A percentile compares a stretch with the other conserved stretches of the same genome.
Evolutionary conservation across 2,113 vertebrate species (phyloP).

Genomic region (Jacana jacana): DNA sequence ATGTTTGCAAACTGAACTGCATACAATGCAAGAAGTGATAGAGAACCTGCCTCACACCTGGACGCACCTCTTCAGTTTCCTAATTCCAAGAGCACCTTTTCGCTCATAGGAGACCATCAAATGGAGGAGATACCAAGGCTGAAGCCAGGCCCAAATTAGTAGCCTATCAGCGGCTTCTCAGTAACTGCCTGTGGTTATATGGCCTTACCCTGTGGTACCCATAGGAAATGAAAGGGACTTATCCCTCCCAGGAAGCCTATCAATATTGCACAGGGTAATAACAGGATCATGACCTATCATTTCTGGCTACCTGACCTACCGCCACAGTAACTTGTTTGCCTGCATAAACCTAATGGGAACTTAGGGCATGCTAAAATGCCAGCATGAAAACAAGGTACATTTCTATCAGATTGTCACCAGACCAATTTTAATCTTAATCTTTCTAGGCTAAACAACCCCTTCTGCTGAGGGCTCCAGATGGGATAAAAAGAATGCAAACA

Average conservation of each 20-base stretch:
- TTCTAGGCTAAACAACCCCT: background rate
- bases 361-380: background rate
- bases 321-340: background rate
- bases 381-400: background rate
- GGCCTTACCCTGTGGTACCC: background rate
- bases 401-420: background rate
- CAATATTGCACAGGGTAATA: background rate
- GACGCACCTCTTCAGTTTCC: background rate
- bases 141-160: background rate
- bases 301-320: background rate
- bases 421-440: slow-evolving; percentile 13
- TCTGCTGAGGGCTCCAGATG: slow-evolving; percentile 17
- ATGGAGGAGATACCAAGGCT: background rate
- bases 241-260: background rate
- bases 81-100: background rate
- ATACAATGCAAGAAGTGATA: accelerated
- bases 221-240: background rate
- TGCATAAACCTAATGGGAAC: background rate
- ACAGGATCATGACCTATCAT: accelerated
- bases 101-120: background rate
- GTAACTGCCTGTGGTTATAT: background rate
- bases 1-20: background rate
- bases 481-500: slow-evolving; percentile 43
- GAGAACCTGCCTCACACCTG: background rate
- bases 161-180: background rate